A percentile compares a stretch with the other conserved stretches of the same genome.
These are phyloP conservation scores for Oryctes rhinoceros DNA, from an alignment of 1,140 invertebrate species.

Conservation along the genomic window DNA sequence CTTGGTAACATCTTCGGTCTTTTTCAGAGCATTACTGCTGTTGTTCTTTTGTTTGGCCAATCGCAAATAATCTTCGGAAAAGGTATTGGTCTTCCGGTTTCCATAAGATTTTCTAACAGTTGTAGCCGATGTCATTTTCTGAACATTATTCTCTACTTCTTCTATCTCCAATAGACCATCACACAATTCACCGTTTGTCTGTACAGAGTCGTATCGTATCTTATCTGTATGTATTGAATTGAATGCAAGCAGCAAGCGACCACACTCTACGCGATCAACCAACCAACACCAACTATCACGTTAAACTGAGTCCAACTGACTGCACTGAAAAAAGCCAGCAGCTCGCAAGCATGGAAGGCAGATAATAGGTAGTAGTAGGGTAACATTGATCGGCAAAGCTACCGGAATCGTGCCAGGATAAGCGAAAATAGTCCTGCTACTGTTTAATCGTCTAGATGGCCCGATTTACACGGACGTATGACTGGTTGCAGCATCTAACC, in stretches of 20 bases:
- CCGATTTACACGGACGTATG: not conserved
- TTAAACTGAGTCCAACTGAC: not conserved
- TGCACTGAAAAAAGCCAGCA: constrained; percentile 1
- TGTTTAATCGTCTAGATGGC: not conserved
- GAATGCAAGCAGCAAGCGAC: not conserved
- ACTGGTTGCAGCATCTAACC: not conserved
- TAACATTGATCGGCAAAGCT: constrained; percentile 7
- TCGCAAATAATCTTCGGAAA: constrained; percentile 62
- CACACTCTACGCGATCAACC: not conserved
- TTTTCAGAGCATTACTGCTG: constrained; percentile 62
- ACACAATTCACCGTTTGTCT: constrained; percentile 18
- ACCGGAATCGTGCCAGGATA: constrained; percentile 15
- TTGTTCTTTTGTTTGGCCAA: constrained; percentile 52
- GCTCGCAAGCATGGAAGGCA: not conserved
- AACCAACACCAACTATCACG: not conserved
- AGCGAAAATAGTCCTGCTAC: constrained; percentile 6
- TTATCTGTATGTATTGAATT: not conserved
- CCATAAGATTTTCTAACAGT: constrained; percentile 62
- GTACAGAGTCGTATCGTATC: not conserved
- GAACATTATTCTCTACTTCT: constrained; percentile 44
- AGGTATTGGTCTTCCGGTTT: constrained; percentile 63
- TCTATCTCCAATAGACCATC: constrained; percentile 1
- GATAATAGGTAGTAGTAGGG: constrained; percentile 22
- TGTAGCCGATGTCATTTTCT: constrained; percentile 56
- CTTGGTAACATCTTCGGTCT: constrained; percentile 72